Evolutionary conservation across 23 tunicate genomes (phyloP).

Genomic region (Phallusia fumigata): DNA sequence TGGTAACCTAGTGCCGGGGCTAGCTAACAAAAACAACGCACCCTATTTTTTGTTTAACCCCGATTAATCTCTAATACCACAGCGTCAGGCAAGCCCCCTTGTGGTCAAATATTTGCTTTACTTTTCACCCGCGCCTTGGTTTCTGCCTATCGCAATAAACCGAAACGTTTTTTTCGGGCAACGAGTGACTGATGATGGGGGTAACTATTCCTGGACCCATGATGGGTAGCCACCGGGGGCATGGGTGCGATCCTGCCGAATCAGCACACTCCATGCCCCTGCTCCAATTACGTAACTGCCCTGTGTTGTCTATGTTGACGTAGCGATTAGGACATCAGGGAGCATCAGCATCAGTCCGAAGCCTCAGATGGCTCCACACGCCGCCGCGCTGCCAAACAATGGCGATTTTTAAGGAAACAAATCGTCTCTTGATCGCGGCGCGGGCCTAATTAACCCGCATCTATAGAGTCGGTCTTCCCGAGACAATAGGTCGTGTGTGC

Average conservation of each 20-base stretch:
- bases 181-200: not conserved
- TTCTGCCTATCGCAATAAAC: not conserved
- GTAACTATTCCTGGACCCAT: not conserved
- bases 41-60: not conserved
- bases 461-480: not conserved
- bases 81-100: not conserved
- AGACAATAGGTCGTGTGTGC: not conserved
- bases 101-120: no score
- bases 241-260: not conserved
- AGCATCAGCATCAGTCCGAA: not conserved
- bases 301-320: not conserved
- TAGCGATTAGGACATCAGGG: constrained; percentile 1
- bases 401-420: constrained; percentile 3
- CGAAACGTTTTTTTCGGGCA: not conserved
- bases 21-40: not conserved
- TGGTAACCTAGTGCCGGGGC: no score
- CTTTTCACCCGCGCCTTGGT: not conserved
- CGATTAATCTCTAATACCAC: not conserved
- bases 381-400: not conserved
- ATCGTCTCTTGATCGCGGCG: constrained; percentile 1
- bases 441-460: constrained; percentile 1
- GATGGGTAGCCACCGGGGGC: not conserved
- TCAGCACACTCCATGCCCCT: not conserved
- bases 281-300: not conserved
- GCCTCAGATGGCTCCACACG: no score